These are phyloP conservation scores for Oreochromis aureus DNA, from an alignment of 2,113 vertebrate genomes.

Conservation along the genomic window DNA sequence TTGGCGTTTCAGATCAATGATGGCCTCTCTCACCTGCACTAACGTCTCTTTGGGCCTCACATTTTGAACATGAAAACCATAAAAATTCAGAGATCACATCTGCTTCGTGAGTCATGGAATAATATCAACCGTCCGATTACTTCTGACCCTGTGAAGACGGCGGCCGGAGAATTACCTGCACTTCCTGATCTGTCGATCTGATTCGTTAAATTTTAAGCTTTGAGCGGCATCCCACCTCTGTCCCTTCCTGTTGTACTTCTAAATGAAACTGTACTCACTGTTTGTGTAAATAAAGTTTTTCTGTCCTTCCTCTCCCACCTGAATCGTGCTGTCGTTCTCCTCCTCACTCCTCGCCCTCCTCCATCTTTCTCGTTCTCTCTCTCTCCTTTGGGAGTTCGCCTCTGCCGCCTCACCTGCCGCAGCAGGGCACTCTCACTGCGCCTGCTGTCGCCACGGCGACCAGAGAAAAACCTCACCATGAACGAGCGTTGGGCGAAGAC, in stretches of 20 bases:
- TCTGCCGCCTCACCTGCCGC: constrained; percentile 19
- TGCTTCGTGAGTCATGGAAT: not conserved
- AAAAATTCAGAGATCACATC: not conserved
- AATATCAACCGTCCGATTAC: not conserved
- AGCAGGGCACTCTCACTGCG: not conserved
- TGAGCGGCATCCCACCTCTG: not conserved
- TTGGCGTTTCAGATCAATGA: not conserved
- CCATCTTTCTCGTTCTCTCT: not conserved
- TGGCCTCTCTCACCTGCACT: not conserved
- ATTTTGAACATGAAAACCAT: not conserved
- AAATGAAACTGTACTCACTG: not conserved
- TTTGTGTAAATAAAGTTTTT: not conserved
- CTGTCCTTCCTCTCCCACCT: constrained; percentile 26
- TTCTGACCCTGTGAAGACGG: not conserved
- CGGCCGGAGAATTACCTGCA: not conserved
- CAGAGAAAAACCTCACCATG: constrained; percentile 36
- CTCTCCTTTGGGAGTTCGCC: not conserved
- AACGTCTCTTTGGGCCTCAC: not conserved
- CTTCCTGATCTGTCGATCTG: not conserved
- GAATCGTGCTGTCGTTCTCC: not conserved
- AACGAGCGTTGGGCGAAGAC: not conserved
- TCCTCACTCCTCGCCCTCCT: not conserved
- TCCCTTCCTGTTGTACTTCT: not conserved
- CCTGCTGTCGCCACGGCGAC: not conserved
- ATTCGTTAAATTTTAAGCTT: not conserved